A percentile compares a stretch with the other conserved stretches of the same genome.
phyloP scores from a whole-genome alignment of 2,797 vertebrate genomes.

The Neopelma chrysocephalum region DNA sequence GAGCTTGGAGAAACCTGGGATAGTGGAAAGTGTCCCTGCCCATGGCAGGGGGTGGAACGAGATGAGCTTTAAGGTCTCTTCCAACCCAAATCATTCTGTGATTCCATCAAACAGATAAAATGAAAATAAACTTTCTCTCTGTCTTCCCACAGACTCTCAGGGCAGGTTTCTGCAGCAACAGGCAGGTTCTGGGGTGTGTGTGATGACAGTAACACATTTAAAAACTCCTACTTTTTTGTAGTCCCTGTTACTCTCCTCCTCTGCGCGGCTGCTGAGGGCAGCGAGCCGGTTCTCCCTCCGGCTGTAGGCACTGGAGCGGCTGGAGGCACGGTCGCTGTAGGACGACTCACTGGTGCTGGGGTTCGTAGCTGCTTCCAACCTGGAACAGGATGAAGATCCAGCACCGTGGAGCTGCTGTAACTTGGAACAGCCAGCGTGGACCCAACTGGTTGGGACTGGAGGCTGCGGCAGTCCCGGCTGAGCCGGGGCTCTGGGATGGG shows the following conservation, averaged over 20 bases:
- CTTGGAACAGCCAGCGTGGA: background rate
- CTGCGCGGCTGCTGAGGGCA: slow-evolving; percentile 79
- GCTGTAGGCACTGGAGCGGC: slow-evolving; percentile 83
- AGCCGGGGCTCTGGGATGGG: background rate
- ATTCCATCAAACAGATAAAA: background rate
- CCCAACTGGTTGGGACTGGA: accelerated
- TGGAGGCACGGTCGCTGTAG: slow-evolving; percentile 80
- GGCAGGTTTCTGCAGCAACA: background rate
- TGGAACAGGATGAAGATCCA: slow-evolving; percentile 7
- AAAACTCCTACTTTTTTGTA: slow-evolving; percentile 86
- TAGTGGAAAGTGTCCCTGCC: background rate
- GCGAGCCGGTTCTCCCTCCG: slow-evolving; percentile 88
- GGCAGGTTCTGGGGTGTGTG: background rate
- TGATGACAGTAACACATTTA: accelerated
- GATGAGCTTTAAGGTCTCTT: background rate
- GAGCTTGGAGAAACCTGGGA: background rate
- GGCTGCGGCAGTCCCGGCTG: background rate
- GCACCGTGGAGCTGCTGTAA: background rate
- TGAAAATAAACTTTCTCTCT: accelerated
- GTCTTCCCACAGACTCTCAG: background rate
- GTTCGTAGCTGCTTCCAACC: slow-evolving; percentile 82
- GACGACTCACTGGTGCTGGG: slow-evolving; percentile 76
- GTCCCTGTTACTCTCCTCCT: slow-evolving; percentile 86
- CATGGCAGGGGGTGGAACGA: background rate
- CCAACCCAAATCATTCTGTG: background rate